These are phyloP conservation scores for Diprion similis DNA, from an alignment of 1,140 invertebrate genomes.

Conservation along the genomic window DNA sequence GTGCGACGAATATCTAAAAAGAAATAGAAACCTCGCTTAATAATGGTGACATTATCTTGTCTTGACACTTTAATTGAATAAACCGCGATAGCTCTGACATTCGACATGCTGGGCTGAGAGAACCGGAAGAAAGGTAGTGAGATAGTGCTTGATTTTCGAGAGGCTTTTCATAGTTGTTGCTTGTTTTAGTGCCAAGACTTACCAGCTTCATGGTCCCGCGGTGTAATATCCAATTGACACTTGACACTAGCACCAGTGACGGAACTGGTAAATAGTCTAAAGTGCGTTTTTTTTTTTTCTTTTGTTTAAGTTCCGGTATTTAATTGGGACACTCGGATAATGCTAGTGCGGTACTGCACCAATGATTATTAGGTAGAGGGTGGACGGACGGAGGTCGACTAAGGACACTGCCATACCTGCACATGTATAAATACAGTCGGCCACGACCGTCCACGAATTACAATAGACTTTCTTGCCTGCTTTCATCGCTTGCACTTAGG, in stretches of 20 bases:
- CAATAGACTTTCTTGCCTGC: constrained; percentile 63
- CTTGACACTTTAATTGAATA: background rate
- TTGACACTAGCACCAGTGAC: constrained; percentile 38
- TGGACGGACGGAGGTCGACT: constrained; percentile 50
- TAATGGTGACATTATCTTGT: background rate
- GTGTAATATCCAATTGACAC: constrained; percentile 38
- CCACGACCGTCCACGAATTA: constrained; percentile 61
- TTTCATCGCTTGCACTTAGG: constrained; percentile 60
- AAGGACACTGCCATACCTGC: constrained; percentile 51
- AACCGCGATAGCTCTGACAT: too few species aligned
- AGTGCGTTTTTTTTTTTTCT: background rate
- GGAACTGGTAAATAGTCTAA: constrained; percentile 1
- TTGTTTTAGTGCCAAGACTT: constrained; percentile 24
- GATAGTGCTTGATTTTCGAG: too few species aligned
- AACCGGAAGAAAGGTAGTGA: background rate
- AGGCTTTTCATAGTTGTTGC: background rate
- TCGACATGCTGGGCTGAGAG: background rate
- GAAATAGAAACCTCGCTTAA: background rate
- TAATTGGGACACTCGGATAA: constrained; percentile 24
- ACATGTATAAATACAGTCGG: constrained; percentile 62
- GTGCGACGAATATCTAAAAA: constrained; percentile 1
- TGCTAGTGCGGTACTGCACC: constrained; percentile 23
- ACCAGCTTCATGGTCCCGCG: constrained; percentile 47
- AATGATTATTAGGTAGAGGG: constrained; percentile 50
- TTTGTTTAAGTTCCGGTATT: constrained; percentile 27